A percentile compares a stretch with the other conserved stretches of the same genome.
Conservation (phyloP, 2,113 vertebrate species). For the Cynocephalus volans region DNA sequence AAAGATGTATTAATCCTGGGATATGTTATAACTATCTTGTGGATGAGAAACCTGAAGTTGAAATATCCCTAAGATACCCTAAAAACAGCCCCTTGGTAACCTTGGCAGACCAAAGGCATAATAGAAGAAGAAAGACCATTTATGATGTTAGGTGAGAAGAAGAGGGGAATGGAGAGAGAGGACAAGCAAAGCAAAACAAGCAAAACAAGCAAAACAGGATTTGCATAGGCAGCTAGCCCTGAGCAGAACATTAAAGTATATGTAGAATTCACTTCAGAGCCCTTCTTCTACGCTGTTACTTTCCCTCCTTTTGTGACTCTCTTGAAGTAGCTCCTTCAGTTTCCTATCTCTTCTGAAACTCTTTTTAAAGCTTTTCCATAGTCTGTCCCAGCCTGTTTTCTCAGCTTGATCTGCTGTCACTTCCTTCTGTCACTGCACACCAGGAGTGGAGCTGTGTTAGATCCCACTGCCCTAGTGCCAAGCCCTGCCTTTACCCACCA, state of each 20-base stretch:
- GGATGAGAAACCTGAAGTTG: conserved; percentile 9
- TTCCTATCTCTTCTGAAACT: conserved; percentile 31
- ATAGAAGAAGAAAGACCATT: not conserved
- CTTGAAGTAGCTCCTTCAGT: not conserved
- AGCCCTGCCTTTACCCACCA: not conserved
- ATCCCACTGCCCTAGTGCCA: not conserved
- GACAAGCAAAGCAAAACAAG: not conserved
- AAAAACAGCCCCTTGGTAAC: not conserved
- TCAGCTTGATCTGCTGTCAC: not conserved
- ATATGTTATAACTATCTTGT: not conserved
- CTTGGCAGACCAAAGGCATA: not conserved
- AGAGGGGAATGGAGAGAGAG: not conserved
- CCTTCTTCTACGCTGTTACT: not conserved
- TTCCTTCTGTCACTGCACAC: not conserved
- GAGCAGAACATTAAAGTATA: not conserved
- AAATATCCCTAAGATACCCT: not conserved
- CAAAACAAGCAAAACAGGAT: not conserved
- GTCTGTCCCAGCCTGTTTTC: not conserved
- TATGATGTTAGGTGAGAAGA: not conserved
- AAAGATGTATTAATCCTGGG: not conserved
- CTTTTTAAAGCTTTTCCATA: not conserved
- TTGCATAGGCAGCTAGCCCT: not conserved
- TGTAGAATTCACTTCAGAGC: not conserved
- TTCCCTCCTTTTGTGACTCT: not conserved
- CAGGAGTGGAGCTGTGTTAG: not conserved